Evolutionary conservation across 2,888 invertebrate genomes (phyloP).

Genomic region (Leptinotarsa tumamoca): DNA sequence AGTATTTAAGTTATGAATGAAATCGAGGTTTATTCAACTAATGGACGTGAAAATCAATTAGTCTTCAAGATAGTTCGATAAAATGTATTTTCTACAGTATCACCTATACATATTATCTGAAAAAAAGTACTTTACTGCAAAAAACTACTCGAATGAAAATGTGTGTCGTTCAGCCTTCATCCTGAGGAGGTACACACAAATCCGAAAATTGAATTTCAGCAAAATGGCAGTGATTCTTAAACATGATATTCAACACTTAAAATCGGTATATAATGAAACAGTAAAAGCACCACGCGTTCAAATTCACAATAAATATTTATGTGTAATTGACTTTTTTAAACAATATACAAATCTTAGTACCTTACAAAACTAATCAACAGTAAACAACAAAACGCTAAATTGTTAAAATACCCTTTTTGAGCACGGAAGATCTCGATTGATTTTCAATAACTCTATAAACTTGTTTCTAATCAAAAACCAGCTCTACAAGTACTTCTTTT

Average conservation of each 20-base stretch:
- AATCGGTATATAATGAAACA: background rate
- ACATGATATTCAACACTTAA: background rate
- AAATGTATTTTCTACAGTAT: conserved; percentile 12
- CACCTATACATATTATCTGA: conserved; percentile 13
- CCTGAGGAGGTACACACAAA: background rate
- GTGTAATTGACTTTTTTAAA: conserved; percentile 5
- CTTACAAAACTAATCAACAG: conserved; percentile 18
- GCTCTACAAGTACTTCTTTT: conserved; percentile 43
- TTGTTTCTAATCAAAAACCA: background rate
- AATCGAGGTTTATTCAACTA: no score
- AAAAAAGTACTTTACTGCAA: background rate
- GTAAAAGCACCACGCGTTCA: background rate
- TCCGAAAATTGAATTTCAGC: background rate
- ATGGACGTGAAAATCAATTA: no score
- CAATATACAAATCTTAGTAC: background rate
- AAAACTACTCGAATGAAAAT: background rate
- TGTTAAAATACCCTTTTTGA: conserved; percentile 21
- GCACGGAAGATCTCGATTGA: conserved; percentile 24
- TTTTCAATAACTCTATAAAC: background rate
- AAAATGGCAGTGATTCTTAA: conserved; percentile 10
- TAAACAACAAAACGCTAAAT: background rate
- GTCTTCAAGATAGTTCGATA: background rate
- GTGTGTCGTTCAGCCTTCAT: background rate
- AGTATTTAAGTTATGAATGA: no score
- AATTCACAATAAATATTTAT: conserved; percentile 11